Evolutionary conservation across 2,797 vertebrate species (phyloP).

Genomic region (Tadarida brasiliensis): DNA sequence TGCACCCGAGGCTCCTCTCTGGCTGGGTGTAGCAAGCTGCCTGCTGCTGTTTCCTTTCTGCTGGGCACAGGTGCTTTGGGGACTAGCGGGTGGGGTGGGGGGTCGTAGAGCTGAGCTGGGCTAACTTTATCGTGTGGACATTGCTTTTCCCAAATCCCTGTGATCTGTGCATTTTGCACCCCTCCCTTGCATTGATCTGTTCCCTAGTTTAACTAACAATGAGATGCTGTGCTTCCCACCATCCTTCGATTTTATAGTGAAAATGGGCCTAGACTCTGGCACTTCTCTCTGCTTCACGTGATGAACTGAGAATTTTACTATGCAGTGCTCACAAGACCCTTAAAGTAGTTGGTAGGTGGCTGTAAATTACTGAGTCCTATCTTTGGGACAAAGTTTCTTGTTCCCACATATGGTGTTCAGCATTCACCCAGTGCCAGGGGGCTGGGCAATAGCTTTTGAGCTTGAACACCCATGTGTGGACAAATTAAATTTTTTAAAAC

Average conservation of each 20-base stretch:
- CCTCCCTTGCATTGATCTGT: conserved; percentile 66
- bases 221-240: not conserved
- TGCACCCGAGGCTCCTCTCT: not conserved
- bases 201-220: conserved; percentile 19
- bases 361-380: not conserved
- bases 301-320: conserved; percentile 44
- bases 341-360: not conserved
- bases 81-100: conserved; percentile 40
- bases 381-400: not conserved
- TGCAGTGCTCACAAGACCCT: conserved; percentile 37
- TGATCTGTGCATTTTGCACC: conserved; percentile 65
- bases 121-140: conserved; percentile 55
- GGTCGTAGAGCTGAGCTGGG: conserved; percentile 61
- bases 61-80: conserved; percentile 57
- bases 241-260: conserved; percentile 3
- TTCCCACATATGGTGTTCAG: not conserved
- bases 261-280: conserved; percentile 64
- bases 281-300: conserved; percentile 54
- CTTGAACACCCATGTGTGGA: not conserved
- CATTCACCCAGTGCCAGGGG: not conserved
- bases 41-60: not conserved
- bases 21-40: not conserved
- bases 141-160: conserved; percentile 49
- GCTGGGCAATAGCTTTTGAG: not conserved
- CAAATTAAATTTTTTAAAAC: not conserved